Percentiles rank a stretch among this genome's conserved stretches.
phyloP scores from a whole-genome alignment of 1,140 invertebrate species.

The Drosophila varians region DNA sequence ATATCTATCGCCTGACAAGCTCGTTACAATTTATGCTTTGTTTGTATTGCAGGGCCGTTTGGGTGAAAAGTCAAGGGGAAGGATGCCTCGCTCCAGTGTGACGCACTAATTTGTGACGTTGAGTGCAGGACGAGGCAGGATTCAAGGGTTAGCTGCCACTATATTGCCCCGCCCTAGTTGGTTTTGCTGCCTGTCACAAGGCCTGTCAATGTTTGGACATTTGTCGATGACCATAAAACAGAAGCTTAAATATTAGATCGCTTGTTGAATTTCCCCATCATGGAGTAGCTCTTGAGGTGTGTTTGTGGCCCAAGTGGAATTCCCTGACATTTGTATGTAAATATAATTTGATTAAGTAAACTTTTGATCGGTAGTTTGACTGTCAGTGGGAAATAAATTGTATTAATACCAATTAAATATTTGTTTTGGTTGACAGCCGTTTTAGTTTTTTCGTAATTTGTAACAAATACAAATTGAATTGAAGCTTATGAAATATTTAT shows the following conservation, averaged over 20 bases:
- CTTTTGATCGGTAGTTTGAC: neutral
- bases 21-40: conserved; percentile 59
- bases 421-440: neutral
- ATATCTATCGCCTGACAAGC: conserved; percentile 41
- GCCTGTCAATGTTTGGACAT: conserved; percentile 45
- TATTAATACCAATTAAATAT: neutral
- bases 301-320: neutral
- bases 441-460: too few species aligned
- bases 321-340: conserved; percentile 7
- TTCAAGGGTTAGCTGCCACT: conserved; percentile 10
- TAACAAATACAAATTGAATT: too few species aligned
- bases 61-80: neutral
- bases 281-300: neutral
- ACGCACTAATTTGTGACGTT: conserved; percentile 41
- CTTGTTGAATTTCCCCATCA: conserved; percentile 10
- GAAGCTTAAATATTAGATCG: conserved; percentile 44
- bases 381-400: neutral
- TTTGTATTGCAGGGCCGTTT: conserved; percentile 23
- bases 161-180: conserved; percentile 13
- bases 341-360: neutral
- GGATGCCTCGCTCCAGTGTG: conserved; percentile 11
- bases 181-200: conserved; percentile 33
- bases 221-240: conserved; percentile 44
- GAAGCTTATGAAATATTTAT: too few species aligned
- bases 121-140: conserved; percentile 2